These are phyloP conservation scores for Alsophila aescularia DNA, from an alignment of 2,888 invertebrate species.

Conservation along the genomic window DNA sequence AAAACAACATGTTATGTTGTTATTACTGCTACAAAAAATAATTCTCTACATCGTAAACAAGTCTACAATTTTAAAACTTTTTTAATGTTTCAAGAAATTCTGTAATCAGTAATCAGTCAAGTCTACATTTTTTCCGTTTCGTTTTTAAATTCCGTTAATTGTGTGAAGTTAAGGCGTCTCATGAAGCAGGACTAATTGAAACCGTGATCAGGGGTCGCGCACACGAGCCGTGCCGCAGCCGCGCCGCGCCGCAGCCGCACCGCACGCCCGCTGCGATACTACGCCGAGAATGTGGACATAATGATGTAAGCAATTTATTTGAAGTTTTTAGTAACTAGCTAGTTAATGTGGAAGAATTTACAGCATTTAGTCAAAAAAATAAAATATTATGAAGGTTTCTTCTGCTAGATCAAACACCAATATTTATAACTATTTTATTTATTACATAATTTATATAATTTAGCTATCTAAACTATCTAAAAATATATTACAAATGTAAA, in stretches of 20 bases:
- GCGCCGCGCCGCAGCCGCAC: neutral
- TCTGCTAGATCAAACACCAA: no score
- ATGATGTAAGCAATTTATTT: neutral
- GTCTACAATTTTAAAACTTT: slow-evolving; percentile 9
- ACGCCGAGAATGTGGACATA: neutral
- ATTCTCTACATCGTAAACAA: neutral
- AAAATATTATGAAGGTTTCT: no score
- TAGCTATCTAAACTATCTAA: neutral
- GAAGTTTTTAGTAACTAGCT: neutral
- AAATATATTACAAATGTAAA: no score
- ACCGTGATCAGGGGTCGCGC: slow-evolving; percentile 27
- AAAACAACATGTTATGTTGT: neutral
- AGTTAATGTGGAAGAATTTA: neutral
- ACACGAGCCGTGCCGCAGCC: neutral
- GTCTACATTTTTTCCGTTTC: slow-evolving; percentile 27
- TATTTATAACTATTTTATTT: neutral
- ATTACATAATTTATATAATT: neutral
- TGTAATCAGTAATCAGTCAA: no score
- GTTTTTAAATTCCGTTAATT: slow-evolving; percentile 30
- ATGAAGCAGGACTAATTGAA: slow-evolving; percentile 40
- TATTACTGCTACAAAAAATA: neutral
- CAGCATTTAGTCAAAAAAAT: neutral
- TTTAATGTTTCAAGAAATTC: slow-evolving; percentile 7
- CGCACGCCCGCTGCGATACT: slow-evolving; percentile 3
- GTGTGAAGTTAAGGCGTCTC: slow-evolving; percentile 32